Base-by-base conservation (phyloP, 2,888 invertebrate genomes). In the Habroteleia sp. region DNA sequence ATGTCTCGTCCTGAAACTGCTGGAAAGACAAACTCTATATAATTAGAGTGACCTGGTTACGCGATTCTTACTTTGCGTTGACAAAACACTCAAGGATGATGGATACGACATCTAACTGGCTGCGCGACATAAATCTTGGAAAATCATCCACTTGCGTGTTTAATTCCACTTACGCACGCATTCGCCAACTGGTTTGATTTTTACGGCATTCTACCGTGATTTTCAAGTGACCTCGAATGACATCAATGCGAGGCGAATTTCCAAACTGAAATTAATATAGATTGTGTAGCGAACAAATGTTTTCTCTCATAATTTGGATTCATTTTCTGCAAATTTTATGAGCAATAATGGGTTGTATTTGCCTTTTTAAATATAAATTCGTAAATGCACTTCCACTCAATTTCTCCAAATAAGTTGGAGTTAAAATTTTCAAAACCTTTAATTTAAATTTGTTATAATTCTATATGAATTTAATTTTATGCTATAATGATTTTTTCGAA, bases 111-210 rank as follows among this genome's bases (percentile, higher is more conserved):
- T 66, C 33, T 56, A 14, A 35, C n/a, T 37, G 23, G 46, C 31
- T 6, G 25, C 33, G 46, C 35, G 44, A 35, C 69, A 62, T 62
- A 62, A 60, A 54, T 60, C 69, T 71, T 46, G 52, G 62, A 71
- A 71, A 71, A 63, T 54, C 54, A 63, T 71, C 71, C 39, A 56
- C 62, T 31, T 27, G 39, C 35, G 25, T 50, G 48, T 48, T 56
- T 69, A 63, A 62, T 39, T 54, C 62, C 56, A 71, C 71, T 71
- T 62, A 71, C 39, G 52, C 37, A 69, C 60, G 69, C 44, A 68
- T 58, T 33, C 27, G 50, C 60, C 52, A 50, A 35, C 50, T 50
- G 27, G 25, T 23, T 58, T 60, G 37, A 60, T 60, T 69, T 60
- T 60, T 50, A 33, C 33, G 35, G 14, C 16, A 4, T 42, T 58